A percentile compares a stretch with the other conserved stretches of the same genome.
Evolutionary conservation across 2,797 vertebrate species (phyloP).

Genomic region (Crossoptilon crossoptilon): DNA sequence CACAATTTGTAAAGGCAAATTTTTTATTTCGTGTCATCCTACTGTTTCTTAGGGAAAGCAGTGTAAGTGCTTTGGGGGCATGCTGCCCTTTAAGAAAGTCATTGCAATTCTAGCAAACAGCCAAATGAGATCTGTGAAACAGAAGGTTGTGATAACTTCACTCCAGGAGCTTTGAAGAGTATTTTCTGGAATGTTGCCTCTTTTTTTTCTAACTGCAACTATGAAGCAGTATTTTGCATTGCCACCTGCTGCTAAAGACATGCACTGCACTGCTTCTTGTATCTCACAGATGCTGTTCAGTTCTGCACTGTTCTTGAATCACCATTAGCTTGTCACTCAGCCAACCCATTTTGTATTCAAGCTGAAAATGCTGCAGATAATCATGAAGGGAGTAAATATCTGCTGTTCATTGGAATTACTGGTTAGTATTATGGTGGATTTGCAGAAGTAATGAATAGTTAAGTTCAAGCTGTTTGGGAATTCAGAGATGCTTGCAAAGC

Average conservation of each 20-base stretch:
- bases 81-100: constrained; percentile 1
- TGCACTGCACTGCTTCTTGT: constrained; percentile 26
- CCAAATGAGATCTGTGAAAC: not conserved
- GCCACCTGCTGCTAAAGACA: constrained; percentile 74
- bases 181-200: constrained; percentile 58
- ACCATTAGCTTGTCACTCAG: not conserved
- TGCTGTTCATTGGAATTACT: not conserved
- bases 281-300: not conserved
- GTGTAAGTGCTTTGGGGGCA: not conserved
- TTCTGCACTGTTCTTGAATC: not conserved
- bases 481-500: not conserved
- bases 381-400: not conserved
- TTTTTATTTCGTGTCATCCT: not conserved
- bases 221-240: constrained; percentile 40
- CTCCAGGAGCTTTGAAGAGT: constrained; percentile 8
- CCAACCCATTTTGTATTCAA: not conserved
- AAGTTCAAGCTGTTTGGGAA: not conserved
- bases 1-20: not conserved
- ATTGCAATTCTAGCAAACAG: constrained; percentile 1
- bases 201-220: not conserved
- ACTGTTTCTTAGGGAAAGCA: not conserved
- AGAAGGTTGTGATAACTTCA: constrained; percentile 23
- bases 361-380: not conserved
- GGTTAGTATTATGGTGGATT: not conserved
- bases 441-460: not conserved